Percentiles rank a stretch among this genome's conserved stretches.
These are phyloP conservation scores for Eupleurogrammus muticus DNA, from an alignment of 2,797 vertebrate species.

Conservation along the genomic window DNA sequence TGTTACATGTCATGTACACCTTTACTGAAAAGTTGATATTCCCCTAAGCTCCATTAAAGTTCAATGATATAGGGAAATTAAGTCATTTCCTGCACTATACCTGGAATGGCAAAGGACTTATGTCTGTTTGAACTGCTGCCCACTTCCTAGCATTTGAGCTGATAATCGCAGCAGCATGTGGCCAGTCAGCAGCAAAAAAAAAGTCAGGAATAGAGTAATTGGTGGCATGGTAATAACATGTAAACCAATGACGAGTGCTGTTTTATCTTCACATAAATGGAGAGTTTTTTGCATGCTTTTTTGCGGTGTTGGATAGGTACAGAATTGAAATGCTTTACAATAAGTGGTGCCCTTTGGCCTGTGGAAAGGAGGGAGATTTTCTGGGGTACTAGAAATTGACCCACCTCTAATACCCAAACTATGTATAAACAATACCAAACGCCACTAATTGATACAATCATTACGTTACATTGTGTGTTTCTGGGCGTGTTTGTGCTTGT, in stretches of 20 bases:
- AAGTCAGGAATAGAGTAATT: constrained; percentile 34
- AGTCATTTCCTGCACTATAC: constrained; percentile 14
- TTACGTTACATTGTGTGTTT: too few relatives aligned
- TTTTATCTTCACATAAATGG: neutral
- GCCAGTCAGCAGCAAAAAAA: constrained; percentile 20
- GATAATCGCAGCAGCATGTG: constrained; percentile 38
- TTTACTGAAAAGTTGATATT: constrained; percentile 8
- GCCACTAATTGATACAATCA: too few relatives aligned
- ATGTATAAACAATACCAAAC: too few relatives aligned
- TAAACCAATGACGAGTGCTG: constrained; percentile 17
- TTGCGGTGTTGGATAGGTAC: neutral
- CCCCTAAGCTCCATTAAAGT: constrained; percentile 17
- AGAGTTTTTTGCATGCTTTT: constrained; percentile 8
- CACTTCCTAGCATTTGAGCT: constrained; percentile 29
- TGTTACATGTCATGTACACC: neutral
- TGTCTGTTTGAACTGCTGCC: constrained; percentile 20
- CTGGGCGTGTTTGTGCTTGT: too few relatives aligned
- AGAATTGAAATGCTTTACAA: neutral
- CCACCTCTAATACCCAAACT: too few relatives aligned
- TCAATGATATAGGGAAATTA: neutral
- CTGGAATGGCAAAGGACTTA: constrained; percentile 15
- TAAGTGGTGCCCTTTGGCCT: neutral
- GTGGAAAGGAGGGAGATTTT: too few relatives aligned
- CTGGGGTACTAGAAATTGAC: too few relatives aligned
- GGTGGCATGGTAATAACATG: constrained; percentile 34